These are phyloP conservation scores for Accipiter cooperii DNA, from an alignment of 2,113 vertebrate species.

Conservation along the genomic window DNA sequence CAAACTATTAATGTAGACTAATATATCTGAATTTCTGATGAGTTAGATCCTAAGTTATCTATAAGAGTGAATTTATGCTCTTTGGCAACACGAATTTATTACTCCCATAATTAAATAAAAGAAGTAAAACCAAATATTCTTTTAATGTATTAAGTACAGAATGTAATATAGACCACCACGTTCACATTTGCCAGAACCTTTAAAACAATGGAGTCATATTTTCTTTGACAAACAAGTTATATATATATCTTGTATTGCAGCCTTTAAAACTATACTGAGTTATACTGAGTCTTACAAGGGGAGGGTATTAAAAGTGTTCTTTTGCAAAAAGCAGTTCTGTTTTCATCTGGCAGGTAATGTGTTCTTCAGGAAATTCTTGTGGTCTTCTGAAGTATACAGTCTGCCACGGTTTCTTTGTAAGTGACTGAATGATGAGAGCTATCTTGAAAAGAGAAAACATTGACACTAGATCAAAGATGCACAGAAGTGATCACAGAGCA, in stretches of 20 bases:
- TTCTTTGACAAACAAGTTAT: not conserved
- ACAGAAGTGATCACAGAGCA: not conserved
- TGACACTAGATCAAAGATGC: not conserved
- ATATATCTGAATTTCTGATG: not conserved
- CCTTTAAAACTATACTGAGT: not conserved
- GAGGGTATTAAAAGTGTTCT: not conserved
- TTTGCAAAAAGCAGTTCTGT: not conserved
- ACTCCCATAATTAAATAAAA: not conserved
- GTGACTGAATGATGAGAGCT: not conserved
- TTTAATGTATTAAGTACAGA: not conserved
- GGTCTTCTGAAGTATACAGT: not conserved
- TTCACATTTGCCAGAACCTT: not conserved
- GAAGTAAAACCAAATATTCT: not conserved
- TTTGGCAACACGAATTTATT: not conserved
- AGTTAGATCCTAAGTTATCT: not conserved
- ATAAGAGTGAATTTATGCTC: not conserved
- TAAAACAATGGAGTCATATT: accelerated
- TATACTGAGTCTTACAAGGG: not conserved
- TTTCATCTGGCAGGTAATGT: not conserved
- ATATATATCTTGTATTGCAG: accelerated
- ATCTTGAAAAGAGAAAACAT: not conserved
- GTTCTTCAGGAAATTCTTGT: not conserved
- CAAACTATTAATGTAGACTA: not conserved
- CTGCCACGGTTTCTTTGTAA: not conserved
- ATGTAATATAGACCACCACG: not conserved